A percentile compares a stretch with the other conserved stretches of the same genome.
These are phyloP conservation scores for Mythimna lalbum DNA, from an alignment of 2,888 invertebrate genomes.

Conservation along the genomic window DNA sequence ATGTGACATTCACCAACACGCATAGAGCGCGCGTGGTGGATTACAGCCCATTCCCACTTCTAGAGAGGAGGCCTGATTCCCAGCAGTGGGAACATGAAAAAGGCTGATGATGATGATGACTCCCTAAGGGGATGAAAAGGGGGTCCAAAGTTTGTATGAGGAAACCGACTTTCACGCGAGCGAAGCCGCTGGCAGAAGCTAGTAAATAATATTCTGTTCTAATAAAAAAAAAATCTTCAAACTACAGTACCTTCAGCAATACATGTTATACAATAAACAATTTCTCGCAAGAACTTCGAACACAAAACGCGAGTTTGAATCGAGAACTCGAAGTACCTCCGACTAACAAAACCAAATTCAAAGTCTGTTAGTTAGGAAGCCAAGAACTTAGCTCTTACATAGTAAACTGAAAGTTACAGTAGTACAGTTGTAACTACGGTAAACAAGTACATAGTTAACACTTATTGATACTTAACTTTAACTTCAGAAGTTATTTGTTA, in stretches of 20 bases:
- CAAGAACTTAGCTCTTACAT: conserved; percentile 67
- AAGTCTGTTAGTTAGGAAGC: conserved; percentile 74
- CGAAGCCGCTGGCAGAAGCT: too few species aligned
- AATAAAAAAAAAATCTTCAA: neutral
- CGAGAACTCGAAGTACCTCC: conserved; percentile 69
- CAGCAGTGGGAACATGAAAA: too few species aligned
- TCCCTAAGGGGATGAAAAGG: too few species aligned
- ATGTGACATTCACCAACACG: too few species aligned
- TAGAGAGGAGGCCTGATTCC: too few species aligned
- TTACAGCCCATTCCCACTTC: too few species aligned
- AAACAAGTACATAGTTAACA: conserved; percentile 73
- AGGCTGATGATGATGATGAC: too few species aligned
- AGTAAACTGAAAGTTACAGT: conserved; percentile 59
- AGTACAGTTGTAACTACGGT: conserved; percentile 60
- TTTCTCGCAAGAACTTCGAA: conserved; percentile 10
- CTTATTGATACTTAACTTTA: conserved; percentile 63
- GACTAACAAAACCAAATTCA: conserved; percentile 70
- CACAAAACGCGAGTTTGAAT: conserved; percentile 39
- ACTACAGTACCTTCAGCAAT: neutral
- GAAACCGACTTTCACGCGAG: too few species aligned
- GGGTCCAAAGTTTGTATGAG: too few species aligned
- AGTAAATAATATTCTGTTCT: too few species aligned
- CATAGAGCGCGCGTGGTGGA: too few species aligned
- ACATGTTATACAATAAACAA: conserved; percentile 2
- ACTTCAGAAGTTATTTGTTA: conserved; percentile 56